Conservation (phyloP, 2,888 invertebrate genomes). For the Thymelicus acteon region DNA sequence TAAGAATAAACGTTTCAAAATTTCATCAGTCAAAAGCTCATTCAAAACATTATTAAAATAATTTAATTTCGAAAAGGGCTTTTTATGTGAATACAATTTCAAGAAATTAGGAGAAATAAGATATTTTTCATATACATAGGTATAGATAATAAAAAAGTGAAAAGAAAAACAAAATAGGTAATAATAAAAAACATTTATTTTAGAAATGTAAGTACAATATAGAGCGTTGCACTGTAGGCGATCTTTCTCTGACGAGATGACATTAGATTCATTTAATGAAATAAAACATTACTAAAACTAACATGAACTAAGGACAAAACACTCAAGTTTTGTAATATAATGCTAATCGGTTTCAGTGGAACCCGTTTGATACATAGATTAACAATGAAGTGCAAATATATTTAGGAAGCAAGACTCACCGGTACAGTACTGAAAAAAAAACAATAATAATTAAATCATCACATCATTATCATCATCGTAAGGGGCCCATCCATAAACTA, state of each 20-base stretch:
- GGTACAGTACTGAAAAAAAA: too few relatives aligned
- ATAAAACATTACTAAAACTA: slow-evolving; percentile 14
- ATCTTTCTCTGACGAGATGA: slow-evolving; percentile 22
- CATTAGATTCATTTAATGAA: slow-evolving; percentile 11
- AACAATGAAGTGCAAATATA: too few relatives aligned
- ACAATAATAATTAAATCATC: too few relatives aligned
- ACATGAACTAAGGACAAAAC: slow-evolving; percentile 5
- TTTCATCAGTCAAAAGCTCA: slow-evolving; percentile 41
- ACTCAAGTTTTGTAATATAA: slow-evolving; percentile 1
- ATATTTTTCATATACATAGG: too few relatives aligned
- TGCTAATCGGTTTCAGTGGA: too few relatives aligned
- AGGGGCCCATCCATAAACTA: too few relatives aligned
- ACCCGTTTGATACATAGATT: too few relatives aligned
- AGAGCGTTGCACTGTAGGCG: slow-evolving; percentile 2
- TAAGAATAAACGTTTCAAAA: slow-evolving; percentile 35
- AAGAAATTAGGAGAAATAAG: too few relatives aligned
- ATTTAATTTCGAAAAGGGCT: neutral
- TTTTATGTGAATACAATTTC: neutral
- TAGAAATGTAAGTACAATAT: slow-evolving; percentile 29
- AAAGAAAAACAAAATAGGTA: slow-evolving; percentile 36
- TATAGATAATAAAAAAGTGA: neutral
- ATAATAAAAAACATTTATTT: slow-evolving; percentile 42
- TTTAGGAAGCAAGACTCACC: too few relatives aligned
- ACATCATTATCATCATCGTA: too few relatives aligned
- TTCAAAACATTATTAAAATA: slow-evolving; percentile 22